Evolutionary conservation across 1,140 invertebrate species (phyloP).

Genomic region (Drosophila murphyi): DNA sequence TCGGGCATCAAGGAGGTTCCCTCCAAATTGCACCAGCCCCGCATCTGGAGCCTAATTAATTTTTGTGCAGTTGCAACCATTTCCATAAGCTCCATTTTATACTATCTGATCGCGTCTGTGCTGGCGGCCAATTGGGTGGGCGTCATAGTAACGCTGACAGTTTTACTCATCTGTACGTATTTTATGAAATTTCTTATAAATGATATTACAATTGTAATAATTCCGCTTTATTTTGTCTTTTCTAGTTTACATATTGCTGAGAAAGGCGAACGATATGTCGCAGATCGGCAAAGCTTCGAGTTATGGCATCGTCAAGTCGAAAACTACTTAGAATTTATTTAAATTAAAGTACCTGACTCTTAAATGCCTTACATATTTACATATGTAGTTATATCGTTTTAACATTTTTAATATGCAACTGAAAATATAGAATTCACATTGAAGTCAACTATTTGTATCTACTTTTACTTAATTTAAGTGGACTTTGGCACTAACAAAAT

Average conservation of each 20-base stretch:
- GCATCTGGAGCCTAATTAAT: conserved; percentile 89
- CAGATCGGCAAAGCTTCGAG: conserved; percentile 92
- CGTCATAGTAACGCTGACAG: conserved; percentile 87
- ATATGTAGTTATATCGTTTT: conserved; percentile 9
- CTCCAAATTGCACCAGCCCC: conserved; percentile 86
- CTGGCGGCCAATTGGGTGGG: conserved; percentile 90
- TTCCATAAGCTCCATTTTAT: conserved; percentile 89
- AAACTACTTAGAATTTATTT: conserved; percentile 31
- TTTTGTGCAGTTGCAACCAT: conserved; percentile 88
- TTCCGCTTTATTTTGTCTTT: conserved; percentile 69
- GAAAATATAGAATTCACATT: conserved; percentile 22
- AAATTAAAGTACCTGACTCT: background rate
- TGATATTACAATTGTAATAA: conserved; percentile 11
- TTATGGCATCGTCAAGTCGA: conserved; percentile 86
- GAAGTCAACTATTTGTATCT: background rate
- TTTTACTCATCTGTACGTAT: conserved; percentile 90
- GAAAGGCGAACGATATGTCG: conserved; percentile 92
- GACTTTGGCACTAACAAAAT: conserved; percentile 23
- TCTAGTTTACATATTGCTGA: conserved; percentile 90
- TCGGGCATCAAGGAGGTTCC: conserved; percentile 89
- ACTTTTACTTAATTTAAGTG: background rate
- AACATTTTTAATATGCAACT: conserved; percentile 17
- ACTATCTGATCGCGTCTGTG: conserved; percentile 89
- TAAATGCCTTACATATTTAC: conserved; percentile 2
- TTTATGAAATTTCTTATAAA: background rate